A percentile compares a stretch with the other conserved stretches of the same genome.
Conservation (phyloP, 2,113 vertebrate genomes). For the Corapipo altera region DNA sequence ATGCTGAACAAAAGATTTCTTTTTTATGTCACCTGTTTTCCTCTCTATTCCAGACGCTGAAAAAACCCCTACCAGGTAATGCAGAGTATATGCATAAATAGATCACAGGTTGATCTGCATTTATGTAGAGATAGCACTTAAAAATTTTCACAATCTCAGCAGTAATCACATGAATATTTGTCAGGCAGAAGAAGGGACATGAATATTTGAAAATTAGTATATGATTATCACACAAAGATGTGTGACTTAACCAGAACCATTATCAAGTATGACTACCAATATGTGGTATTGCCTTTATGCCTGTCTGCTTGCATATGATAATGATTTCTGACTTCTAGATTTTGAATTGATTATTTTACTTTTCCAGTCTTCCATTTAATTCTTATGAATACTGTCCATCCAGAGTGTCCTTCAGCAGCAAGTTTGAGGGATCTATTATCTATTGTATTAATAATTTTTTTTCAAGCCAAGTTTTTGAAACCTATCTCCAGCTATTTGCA, state of each 20-base stretch:
- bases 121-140: neutral
- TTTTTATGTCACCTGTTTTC: neutral
- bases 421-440: neutral
- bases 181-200: neutral
- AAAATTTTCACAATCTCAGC: neutral
- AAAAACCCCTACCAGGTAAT: neutral
- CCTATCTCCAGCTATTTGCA: neutral
- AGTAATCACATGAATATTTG: neutral
- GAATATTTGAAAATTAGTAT: neutral
- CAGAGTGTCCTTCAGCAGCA: neutral
- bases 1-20: neutral
- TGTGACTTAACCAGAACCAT: neutral
- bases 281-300: neutral
- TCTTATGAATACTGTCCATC: neutral
- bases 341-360: neutral
- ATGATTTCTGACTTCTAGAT: neutral
- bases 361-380: neutral
- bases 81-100: neutral
- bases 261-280: neutral
- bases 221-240: neutral
- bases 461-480: neutral
- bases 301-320: neutral
- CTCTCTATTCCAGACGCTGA: neutral
- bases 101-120: neutral
- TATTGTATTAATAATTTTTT: neutral